Evolutionary conservation across 2,113 vertebrate genomes (phyloP).

Genomic region (Sebastes fasciatus): DNA sequence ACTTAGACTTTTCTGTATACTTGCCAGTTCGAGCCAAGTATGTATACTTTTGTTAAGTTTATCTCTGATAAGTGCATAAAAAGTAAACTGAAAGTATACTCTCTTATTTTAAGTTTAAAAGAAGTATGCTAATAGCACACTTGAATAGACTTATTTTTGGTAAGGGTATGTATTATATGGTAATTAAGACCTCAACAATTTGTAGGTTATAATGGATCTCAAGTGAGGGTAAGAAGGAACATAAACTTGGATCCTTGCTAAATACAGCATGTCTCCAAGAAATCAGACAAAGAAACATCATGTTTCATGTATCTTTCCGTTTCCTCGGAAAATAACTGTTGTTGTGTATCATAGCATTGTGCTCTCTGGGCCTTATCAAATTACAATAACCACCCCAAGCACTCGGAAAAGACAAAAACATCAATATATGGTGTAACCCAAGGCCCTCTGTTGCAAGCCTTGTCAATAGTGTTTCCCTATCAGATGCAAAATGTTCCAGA

Average conservation of each 20-base stretch:
- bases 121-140: too few species aligned
- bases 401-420: slow-evolving; percentile 71
- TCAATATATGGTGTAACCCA: slow-evolving; percentile 80
- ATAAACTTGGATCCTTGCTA: slow-evolving; percentile 6
- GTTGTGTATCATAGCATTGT: slow-evolving; percentile 48
- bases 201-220: slow-evolving; percentile 2
- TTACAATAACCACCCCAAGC: slow-evolving; percentile 68
- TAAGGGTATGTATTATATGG: neutral
- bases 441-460: slow-evolving; percentile 61
- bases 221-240: neutral
- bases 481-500: slow-evolving; percentile 72
- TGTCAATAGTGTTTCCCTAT: slow-evolving; percentile 78
- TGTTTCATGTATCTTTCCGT: slow-evolving; percentile 60
- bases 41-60: too few species aligned
- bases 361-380: slow-evolving; percentile 67
- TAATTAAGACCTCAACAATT: neutral
- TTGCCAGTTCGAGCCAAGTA: too few species aligned
- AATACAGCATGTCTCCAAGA: slow-evolving; percentile 60
- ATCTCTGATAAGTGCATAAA: too few species aligned
- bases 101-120: too few species aligned
- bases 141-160: too few species aligned
- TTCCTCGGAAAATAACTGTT: slow-evolving; percentile 59
- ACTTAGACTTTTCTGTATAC: too few species aligned
- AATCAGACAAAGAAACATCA: slow-evolving; percentile 61
- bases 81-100: too few species aligned